These are phyloP conservation scores for Chinchilla lanigera DNA, from an alignment of 2,113 vertebrate species.

Conservation along the genomic window DNA sequence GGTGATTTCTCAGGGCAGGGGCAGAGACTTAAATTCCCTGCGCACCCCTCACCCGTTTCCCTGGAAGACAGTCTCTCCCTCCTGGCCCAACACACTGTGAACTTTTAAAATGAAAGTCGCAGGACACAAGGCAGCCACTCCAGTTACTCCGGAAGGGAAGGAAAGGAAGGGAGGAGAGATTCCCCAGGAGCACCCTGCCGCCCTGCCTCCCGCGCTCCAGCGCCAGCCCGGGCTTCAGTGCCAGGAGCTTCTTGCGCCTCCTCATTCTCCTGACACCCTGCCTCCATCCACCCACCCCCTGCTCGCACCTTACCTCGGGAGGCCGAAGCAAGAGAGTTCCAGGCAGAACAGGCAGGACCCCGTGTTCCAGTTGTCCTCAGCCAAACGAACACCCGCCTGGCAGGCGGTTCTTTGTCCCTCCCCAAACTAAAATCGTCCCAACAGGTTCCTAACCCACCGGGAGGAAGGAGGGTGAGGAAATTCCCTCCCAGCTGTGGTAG, in stretches of 20 bases:
- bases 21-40: not conserved
- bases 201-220: not conserved
- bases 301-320: constrained; percentile 25
- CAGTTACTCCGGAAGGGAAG: not conserved
- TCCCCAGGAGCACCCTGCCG: not conserved
- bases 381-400: not conserved
- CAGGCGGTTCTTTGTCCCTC: not conserved
- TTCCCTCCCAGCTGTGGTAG: constrained; percentile 61
- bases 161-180: not conserved
- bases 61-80: not conserved
- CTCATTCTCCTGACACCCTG: not conserved
- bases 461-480: constrained; percentile 60
- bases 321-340: not conserved
- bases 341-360: not conserved
- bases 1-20: not conserved
- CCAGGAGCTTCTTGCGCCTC: not conserved
- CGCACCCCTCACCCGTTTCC: not conserved
- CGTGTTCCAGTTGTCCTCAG: rapidly evolving
- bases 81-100: not conserved
- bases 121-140: not conserved
- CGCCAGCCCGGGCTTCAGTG: not conserved
- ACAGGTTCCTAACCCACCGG: constrained; percentile 27
- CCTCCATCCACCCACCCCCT: rapidly evolving
- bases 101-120: constrained; percentile 59
- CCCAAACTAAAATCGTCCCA: not conserved